Evolutionary conservation across 2,888 invertebrate species (phyloP).

Genomic region (Calameuta filiformis): DNA sequence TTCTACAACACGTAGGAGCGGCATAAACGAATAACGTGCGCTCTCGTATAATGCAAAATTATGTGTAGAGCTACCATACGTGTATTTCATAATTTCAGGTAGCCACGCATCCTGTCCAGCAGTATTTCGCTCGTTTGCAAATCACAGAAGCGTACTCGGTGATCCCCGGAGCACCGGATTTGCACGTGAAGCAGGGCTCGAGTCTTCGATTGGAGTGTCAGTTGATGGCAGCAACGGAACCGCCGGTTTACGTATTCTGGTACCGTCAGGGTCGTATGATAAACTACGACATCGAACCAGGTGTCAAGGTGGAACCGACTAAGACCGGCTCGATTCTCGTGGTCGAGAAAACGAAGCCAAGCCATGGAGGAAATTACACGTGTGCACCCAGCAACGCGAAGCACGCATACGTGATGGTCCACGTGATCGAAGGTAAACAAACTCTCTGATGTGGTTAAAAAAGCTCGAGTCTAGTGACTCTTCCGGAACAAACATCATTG

Average conservation of each 20-base stretch:
- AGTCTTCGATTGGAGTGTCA: slow-evolving; percentile 60
- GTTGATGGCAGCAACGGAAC: slow-evolving; percentile 57
- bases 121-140: slow-evolving; percentile 51
- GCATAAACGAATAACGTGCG: neutral
- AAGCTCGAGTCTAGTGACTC: neutral
- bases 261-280: slow-evolving; percentile 61
- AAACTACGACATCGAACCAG: slow-evolving; percentile 62
- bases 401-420: slow-evolving; percentile 57
- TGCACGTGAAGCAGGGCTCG: slow-evolving; percentile 62
- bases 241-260: slow-evolving; percentile 61
- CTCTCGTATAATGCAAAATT: neutral
- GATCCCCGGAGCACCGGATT: slow-evolving; percentile 60
- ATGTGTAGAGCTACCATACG: neutral
- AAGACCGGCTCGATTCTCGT: slow-evolving; percentile 56
- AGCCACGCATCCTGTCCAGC: slow-evolving; percentile 58
- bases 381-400: slow-evolving; percentile 59
- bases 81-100: slow-evolving; percentile 34
- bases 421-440: slow-evolving; percentile 58
- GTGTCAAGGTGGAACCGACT: slow-evolving; percentile 58
- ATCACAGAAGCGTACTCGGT: slow-evolving; percentile 61
- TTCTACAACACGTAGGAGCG: neutral
- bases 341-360: slow-evolving; percentile 57
- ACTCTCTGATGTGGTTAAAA: neutral
- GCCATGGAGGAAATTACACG: slow-evolving; percentile 61
- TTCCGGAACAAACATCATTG: neutral